A percentile compares a stretch with the other conserved stretches of the same genome.
Evolutionary conservation across 92 coral and sea anemone species (phyloP).

Genomic region (Phymanthus crucifer): DNA sequence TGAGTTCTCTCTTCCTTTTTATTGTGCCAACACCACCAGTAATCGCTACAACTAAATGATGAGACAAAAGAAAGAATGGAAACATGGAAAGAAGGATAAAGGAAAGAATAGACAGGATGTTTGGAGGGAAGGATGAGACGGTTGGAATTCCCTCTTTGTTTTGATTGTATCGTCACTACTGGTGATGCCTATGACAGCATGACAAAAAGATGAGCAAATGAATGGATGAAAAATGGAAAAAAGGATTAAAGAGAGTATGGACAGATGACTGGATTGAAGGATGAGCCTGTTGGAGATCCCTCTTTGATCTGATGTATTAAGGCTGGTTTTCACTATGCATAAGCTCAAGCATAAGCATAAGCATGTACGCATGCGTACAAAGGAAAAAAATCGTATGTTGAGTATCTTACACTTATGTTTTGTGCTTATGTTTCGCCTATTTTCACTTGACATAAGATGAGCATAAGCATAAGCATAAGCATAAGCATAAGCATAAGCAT

Average conservation of each 20-base stretch:
- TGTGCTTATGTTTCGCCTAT: too few relatives aligned
- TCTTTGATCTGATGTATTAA: too few relatives aligned
- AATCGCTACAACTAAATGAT: slow-evolving; percentile 31
- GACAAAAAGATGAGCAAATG: background rate
- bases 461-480: too few relatives aligned
- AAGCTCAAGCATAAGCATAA: too few relatives aligned
- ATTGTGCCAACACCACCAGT: slow-evolving; percentile 94
- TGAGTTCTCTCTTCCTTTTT: slow-evolving; percentile 83
- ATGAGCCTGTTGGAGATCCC: too few relatives aligned
- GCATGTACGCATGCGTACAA: too few relatives aligned
- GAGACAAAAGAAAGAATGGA: background rate
- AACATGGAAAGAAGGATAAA: background rate
- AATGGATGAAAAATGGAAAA: background rate
- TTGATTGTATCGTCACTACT: slow-evolving; percentile 90
- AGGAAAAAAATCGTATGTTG: too few relatives aligned
- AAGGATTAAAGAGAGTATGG: background rate
- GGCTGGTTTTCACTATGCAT: too few relatives aligned
- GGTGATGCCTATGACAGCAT: slow-evolving; percentile 41
- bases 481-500: too few relatives aligned
- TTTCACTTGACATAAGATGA: too few relatives aligned
- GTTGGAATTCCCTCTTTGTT: slow-evolving; percentile 82
- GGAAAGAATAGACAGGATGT: background rate
- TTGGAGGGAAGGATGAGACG: background rate
- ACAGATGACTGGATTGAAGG: background rate
- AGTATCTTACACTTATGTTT: too few relatives aligned